Conservation (phyloP, 2,888 invertebrate species). For the Drosophila vallismaia region DNA sequence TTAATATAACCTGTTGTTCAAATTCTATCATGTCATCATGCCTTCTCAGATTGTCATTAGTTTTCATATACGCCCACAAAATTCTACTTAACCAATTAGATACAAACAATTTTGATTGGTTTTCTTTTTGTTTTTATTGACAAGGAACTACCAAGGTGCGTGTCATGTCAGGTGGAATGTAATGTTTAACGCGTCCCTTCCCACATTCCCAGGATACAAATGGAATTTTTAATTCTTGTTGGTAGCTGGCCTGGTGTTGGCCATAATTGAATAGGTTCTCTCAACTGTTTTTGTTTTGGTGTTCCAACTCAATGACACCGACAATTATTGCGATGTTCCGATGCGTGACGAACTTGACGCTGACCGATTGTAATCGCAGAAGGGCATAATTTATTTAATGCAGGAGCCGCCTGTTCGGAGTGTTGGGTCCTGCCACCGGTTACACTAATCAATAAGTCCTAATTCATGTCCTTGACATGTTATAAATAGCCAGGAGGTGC, state of each 20-base stretch:
- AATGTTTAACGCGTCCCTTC: conserved; percentile 36
- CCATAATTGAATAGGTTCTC: conserved; percentile 56
- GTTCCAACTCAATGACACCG: conserved; percentile 28
- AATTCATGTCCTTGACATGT: conserved; percentile 32
- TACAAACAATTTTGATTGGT: conserved; percentile 35
- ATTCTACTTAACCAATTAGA: conserved; percentile 22
- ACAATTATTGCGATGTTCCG: conserved; percentile 37
- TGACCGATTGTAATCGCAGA: conserved; percentile 12
- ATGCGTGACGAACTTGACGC: conserved; percentile 37
- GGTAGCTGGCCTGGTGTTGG: conserved; percentile 3
- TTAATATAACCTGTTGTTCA: not conserved
- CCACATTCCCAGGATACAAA: conserved; percentile 18
- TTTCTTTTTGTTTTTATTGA: conserved; percentile 32
- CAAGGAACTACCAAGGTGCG: conserved; percentile 5
- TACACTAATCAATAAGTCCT: conserved; percentile 60
- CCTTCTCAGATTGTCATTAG: not conserved
- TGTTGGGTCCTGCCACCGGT: conserved; percentile 29
- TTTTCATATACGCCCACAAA: not conserved
- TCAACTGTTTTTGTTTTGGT: conserved; percentile 45
- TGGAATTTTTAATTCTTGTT: conserved; percentile 59
- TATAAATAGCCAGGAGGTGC: conserved; percentile 20
- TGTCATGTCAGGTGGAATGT: conserved; percentile 15
- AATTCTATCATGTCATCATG: not conserved
- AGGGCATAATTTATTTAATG: conserved; percentile 52
- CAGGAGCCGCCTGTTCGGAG: not conserved